Base-by-base conservation (phyloP, 2,888 invertebrate species). In the Mechanitis messenoides region DNA sequence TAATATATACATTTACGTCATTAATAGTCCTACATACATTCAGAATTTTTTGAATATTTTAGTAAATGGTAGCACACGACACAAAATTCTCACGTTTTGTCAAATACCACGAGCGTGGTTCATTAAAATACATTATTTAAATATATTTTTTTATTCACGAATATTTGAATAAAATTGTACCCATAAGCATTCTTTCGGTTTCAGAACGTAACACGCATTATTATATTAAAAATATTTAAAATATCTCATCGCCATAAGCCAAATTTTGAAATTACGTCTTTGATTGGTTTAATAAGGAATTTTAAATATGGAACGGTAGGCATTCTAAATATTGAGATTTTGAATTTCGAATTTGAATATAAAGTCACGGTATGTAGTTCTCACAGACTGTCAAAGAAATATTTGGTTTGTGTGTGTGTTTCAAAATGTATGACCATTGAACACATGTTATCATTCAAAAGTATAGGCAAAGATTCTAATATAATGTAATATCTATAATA, bases 41-140 rank as follows among this genome's bases (percentile, higher is more conserved):
- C 20, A n/a, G 46, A 46, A 45, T 56, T 9, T 58, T 56, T 55
- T 11, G 46, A 46, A 45, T 56, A 35, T 53, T 61, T 64, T 77
- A 81, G 79, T 78, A 63, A 79, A 82, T 81, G 74, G 72, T 60
- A 74, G 71, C 72, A 70, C 83, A 81, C 79, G 82, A 74, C 65
- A 76, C 68, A 72, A 71, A 71, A 72, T 81, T 85, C 85, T 74
- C 84, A 85, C 84, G 78, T 64, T 70, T 63, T 76, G 74, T 81
- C 80, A 76, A 71, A 67, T 71, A 76, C 75, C 66, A 59, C 66
- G 72, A 76, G 69, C 72, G 74, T 70, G 69, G 63, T 61, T 56
- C 64, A 58, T 47, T 45, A 31, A 60, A 47, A 64, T 63, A 53
- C 45, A 62, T 61, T 61, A 56, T 58, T 62, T 20, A 53, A 62